phyloP scores from a whole-genome alignment of 2,113 vertebrate species.

The Fregetta grallaria region DNA sequence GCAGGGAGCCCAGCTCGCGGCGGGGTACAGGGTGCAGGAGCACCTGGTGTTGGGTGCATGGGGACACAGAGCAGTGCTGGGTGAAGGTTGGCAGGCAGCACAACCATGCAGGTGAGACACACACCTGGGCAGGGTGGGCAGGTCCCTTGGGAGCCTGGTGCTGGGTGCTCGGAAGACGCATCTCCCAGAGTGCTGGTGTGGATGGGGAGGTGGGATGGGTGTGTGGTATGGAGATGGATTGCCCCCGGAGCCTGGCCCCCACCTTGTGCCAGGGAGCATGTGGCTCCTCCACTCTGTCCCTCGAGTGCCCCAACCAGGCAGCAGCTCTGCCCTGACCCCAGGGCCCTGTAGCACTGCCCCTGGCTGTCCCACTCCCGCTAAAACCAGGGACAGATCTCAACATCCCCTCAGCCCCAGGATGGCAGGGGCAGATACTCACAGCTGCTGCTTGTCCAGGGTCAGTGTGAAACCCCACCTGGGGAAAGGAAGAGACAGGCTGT shows the following conservation, averaged over 20 bases:
- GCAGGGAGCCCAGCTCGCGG: neutral
- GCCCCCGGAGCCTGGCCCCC: neutral
- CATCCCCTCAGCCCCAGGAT: neutral
- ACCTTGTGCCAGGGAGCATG: neutral
- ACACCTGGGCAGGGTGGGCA: neutral
- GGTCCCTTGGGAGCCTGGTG: neutral
- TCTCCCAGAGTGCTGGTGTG: neutral
- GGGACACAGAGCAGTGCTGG: neutral
- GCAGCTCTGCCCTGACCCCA: neutral
- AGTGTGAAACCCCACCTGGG: conserved; percentile 92
- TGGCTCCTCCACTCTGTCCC: neutral
- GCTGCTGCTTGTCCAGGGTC: conserved; percentile 89
- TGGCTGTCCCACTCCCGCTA: neutral
- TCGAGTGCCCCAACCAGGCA: neutral
- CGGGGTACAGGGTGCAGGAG: neutral
- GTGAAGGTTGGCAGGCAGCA: neutral
- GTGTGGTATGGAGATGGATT: neutral
- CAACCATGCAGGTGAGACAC: neutral
- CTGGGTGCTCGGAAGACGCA: neutral
- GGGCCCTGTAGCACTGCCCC: neutral
- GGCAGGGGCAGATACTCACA: conserved; percentile 79
- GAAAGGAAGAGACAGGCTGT: neutral
- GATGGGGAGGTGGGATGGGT: neutral
- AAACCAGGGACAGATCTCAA: neutral
- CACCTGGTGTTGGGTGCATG: no score